Conservation (phyloP, 2,113 vertebrate genomes). For the Pagrus major region DNA sequence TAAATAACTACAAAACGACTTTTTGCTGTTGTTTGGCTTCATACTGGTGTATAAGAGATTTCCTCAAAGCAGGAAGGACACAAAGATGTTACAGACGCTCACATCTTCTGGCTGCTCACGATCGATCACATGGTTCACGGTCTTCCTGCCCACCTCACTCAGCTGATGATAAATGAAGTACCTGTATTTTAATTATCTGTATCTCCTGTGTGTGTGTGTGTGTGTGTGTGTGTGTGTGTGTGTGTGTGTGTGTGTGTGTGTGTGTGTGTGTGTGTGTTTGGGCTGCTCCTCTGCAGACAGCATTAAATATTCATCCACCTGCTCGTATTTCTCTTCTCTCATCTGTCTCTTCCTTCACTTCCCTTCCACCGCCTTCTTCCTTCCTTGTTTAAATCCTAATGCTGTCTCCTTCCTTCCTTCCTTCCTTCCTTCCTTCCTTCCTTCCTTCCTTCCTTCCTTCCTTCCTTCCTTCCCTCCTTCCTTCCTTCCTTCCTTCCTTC, state of each 20-base stretch:
- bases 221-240: neutral
- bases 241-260: constrained; percentile 3
- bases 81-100: too few relatives aligned
- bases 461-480: neutral
- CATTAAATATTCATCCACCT: constrained; percentile 86
- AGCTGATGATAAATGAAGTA: neutral
- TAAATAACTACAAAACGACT: too few relatives aligned
- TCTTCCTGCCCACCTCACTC: neutral
- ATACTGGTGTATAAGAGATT: too few relatives aligned
- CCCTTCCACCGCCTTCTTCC: constrained; percentile 33
- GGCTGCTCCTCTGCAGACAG: constrained; percentile 80
- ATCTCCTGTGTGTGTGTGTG: neutral
- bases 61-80: too few relatives aligned
- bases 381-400: neutral
- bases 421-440: constrained; percentile 31
- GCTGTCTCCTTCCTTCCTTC: constrained; percentile 2
- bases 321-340: constrained; percentile 75
- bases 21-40: too few relatives aligned
- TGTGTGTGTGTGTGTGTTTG: constrained; percentile 63
- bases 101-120: too few relatives aligned
- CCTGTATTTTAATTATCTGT: neutral
- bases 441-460: neutral
- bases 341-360: constrained; percentile 60
- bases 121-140: too few relatives aligned
- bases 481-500: neutral